phyloP scores from a whole-genome alignment of 1,140 invertebrate genomes.

The Asobara japonica region DNA sequence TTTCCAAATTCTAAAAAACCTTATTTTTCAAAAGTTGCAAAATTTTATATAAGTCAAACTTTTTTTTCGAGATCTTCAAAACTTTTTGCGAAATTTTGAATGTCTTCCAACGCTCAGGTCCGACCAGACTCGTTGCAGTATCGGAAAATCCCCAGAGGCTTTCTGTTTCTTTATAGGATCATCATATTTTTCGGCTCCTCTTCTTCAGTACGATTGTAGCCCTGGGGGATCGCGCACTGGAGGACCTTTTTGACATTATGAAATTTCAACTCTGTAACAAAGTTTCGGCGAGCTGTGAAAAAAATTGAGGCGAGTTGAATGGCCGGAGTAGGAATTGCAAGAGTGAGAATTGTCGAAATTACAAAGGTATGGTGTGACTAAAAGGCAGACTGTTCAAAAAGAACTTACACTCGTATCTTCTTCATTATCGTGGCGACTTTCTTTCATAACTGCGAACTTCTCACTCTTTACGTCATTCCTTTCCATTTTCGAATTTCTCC shows the following conservation, averaged over 20 bases:
- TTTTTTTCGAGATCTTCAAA: no score
- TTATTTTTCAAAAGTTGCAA: no score
- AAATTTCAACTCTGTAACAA: slow-evolving; percentile 4
- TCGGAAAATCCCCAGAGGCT: not conserved
- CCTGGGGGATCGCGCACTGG: not conserved
- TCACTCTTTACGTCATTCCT: not conserved
- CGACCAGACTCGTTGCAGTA: not conserved
- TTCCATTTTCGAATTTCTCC: not conserved
- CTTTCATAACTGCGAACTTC: no score
- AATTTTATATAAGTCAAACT: no score
- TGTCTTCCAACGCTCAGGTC: not conserved
- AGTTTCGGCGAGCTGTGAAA: not conserved
- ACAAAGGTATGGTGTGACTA: not conserved
- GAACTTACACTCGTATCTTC: not conserved
- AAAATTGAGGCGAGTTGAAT: not conserved
- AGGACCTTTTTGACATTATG: slow-evolving; percentile 2
- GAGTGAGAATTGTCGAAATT: not conserved
- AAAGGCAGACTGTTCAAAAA: not conserved
- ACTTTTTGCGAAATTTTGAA: no score
- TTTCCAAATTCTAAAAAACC: no score
- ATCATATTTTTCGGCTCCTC: slow-evolving; percentile 5
- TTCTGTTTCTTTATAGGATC: not conserved
- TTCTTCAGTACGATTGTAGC: not conserved
- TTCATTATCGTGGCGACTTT: not conserved
- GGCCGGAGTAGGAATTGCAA: not conserved